Percentiles rank a stretch among this genome's conserved stretches.
phyloP scores from a whole-genome alignment of 2,113 vertebrate genomes.

The Arvicanthis niloticus region DNA sequence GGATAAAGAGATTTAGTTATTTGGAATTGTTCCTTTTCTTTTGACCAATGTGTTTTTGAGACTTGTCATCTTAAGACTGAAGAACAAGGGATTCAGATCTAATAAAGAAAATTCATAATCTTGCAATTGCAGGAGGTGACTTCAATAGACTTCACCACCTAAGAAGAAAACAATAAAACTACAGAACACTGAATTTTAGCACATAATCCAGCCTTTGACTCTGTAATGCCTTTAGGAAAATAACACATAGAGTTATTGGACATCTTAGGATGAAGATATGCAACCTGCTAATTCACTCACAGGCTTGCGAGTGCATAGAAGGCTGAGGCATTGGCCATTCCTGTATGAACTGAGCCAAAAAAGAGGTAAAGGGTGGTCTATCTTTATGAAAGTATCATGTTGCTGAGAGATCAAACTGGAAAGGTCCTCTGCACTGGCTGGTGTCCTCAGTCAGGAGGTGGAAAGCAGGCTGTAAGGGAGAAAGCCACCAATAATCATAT shows the following conservation, averaged over 20 bases:
- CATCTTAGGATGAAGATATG: not conserved
- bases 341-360: not conserved
- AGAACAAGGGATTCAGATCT: not conserved
- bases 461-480: not conserved
- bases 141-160: not conserved
- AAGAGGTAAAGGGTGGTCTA: not conserved
- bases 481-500: not conserved
- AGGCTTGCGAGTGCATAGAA: not conserved
- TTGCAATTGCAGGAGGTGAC: not conserved
- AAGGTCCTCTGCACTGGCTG: not conserved
- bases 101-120: not conserved
- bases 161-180: not conserved
- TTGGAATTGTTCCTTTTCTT: slow-evolving; percentile 1
- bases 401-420: not conserved
- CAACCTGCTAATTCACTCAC: not conserved
- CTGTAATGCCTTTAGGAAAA: not conserved
- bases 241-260: not conserved
- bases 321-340: not conserved
- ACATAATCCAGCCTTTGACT: not conserved
- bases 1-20: not conserved
- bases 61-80: not conserved
- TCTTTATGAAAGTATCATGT: not conserved
- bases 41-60: not conserved
- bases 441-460: not conserved
- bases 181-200: not conserved